These are phyloP conservation scores for Psix sp. DNA, from an alignment of 1,140 invertebrate species.

Conservation along the genomic window DNA sequence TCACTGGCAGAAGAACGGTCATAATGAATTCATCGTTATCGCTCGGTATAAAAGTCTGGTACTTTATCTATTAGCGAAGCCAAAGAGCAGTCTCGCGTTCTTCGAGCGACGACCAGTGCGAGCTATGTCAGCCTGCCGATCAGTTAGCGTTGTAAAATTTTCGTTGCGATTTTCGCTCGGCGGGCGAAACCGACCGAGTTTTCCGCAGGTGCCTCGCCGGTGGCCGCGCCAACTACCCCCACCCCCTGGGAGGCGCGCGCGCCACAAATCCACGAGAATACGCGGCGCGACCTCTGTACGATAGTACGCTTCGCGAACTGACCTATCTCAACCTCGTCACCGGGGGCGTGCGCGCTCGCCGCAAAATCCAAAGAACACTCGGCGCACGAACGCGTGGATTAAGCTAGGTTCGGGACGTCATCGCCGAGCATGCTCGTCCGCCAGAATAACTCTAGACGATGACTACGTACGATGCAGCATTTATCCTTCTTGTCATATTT, in stretches of 20 bases:
- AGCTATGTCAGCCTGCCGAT: conserved; percentile 53
- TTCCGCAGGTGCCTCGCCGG: not conserved
- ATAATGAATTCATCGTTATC: conserved; percentile 51
- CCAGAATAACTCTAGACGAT: conserved; percentile 62
- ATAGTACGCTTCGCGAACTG: conserved; percentile 60
- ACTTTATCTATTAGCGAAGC: conserved; percentile 47
- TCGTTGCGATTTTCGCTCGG: conserved; percentile 28
- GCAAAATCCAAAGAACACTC: conserved; percentile 45
- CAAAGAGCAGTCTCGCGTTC: conserved; percentile 52
- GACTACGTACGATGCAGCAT: too few relatives aligned
- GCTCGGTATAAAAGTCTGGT: conserved; percentile 41
- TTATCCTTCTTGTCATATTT: conserved; percentile 4
- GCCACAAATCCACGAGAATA: conserved; percentile 21
- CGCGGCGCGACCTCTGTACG: conserved; percentile 43
- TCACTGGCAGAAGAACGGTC: conserved; percentile 1
- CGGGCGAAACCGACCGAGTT: conserved; percentile 23
- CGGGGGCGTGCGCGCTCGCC: conserved; percentile 62
- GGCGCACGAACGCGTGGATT: conserved; percentile 43
- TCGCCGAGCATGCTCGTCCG: conserved; percentile 60
- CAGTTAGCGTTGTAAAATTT: conserved; percentile 31
- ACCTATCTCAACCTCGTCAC: conserved; percentile 72
- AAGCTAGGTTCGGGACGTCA: conserved; percentile 66
- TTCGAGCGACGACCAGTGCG: conserved; percentile 39
- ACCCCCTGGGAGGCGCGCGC: not conserved
- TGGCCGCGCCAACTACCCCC: conserved; percentile 2